Evolutionary conservation across 2,888 invertebrate genomes (phyloP).

Genomic region (Parapristionchus giblindavisi): DNA sequence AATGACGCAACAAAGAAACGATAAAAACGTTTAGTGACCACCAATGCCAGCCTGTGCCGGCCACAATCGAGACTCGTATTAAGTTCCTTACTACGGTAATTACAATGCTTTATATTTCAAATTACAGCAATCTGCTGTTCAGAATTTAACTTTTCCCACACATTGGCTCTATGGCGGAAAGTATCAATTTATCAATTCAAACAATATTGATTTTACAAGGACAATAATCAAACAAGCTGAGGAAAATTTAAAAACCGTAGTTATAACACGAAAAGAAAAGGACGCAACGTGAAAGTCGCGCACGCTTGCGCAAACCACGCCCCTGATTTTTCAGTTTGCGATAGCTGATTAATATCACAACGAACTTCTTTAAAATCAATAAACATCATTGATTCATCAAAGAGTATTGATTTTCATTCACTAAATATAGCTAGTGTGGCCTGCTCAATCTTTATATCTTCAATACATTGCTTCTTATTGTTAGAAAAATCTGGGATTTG

Average conservation of each 20-base stretch:
- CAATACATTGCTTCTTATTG: no score
- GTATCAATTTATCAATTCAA: no score
- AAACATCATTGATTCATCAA: no score
- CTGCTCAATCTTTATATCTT: no score
- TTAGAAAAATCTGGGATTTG: no score
- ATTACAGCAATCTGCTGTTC: no score
- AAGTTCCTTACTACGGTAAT: background rate
- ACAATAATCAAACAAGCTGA: background rate
- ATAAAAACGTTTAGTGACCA: conserved; percentile 17
- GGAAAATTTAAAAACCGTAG: background rate
- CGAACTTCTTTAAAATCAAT: background rate
- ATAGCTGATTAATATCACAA: background rate
- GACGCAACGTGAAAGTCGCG: background rate
- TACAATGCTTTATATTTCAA: no score
- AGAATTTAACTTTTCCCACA: no score
- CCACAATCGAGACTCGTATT: background rate
- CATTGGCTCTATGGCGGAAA: no score
- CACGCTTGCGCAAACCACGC: background rate
- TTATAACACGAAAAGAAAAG: background rate
- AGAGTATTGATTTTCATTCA: no score
- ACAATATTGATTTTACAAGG: no score
- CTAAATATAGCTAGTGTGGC: no score
- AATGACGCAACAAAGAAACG: conserved; percentile 19
- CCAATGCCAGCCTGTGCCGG: conserved; percentile 31
- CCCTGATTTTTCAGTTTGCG: background rate